A percentile compares a stretch with the other conserved stretches of the same genome.
These are phyloP conservation scores for Argyra leucocephala DNA, from an alignment of 2,888 invertebrate genomes.

Conservation along the genomic window DNA sequence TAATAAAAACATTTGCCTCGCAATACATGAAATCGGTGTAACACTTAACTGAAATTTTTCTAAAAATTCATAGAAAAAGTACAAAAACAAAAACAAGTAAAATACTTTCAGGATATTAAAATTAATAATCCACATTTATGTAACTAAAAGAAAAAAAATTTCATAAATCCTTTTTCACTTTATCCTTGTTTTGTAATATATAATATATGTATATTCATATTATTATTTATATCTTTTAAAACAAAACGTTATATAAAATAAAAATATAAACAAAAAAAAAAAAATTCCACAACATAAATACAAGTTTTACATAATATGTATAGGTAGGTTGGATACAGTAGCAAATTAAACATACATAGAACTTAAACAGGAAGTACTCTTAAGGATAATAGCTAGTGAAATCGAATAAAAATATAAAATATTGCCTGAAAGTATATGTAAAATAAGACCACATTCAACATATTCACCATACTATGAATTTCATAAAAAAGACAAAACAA, in stretches of 20 bases:
- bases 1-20: too few species aligned
- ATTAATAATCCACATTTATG: slow-evolving; percentile 1
- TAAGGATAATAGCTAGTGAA: not conserved
- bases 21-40: too few species aligned
- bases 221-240: not conserved
- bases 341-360: not conserved
- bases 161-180: not conserved
- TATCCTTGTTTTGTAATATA: not conserved
- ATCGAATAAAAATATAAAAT: not conserved
- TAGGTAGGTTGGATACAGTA: not conserved
- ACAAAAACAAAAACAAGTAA: not conserved
- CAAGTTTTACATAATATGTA: not conserved
- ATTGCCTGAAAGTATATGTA: not conserved
- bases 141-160: not conserved
- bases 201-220: too few species aligned
- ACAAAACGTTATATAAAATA: not conserved
- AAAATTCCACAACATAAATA: not conserved
- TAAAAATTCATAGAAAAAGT: too few species aligned
- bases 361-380: not conserved
- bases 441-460: not conserved
- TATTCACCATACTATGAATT: too few species aligned
- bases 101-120: not conserved
- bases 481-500: too few species aligned
- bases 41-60: not conserved
- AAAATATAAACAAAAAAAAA: not conserved